Evolutionary conservation across 2,797 vertebrate genomes (phyloP), one percentile per base, ranked within the genome.

Genomic region (Hafferia zeledoni): DNA sequence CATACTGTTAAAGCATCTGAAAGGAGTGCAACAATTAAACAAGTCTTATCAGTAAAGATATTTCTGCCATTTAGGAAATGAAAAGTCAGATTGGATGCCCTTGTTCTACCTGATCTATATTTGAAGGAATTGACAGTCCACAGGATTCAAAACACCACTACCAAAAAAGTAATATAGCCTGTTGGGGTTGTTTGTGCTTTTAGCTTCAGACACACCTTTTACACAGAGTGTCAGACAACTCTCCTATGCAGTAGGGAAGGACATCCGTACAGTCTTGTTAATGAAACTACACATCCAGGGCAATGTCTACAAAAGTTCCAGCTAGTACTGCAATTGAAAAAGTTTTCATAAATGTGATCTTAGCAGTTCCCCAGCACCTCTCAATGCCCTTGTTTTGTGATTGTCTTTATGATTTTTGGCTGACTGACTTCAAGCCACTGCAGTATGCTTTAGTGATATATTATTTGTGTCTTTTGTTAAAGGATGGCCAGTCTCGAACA

Each of bases 401-500:
- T 43, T 95, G 43, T 64, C 78, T 35, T 65, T 88, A 14, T 85
- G 65, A 8, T 75, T 93, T 14, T 69, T 78, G 43, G 44, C 83
- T 92, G 82, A 59, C 81, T 43, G 50, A 57, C 68, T 83, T 87
- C 14, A 33, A 60, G 52, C 24, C 55, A 12, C 43, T 76, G 50
- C 55, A 44, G 5, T 10, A 19, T 47, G 55, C 6, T 47, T 61
- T 46, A 85, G 31, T n/a, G 63, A 39, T 75, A 44, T 68, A 65
- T 75, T 75, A 18, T 77, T 35, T 96, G 63, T 91, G 86, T 95
- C 80, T 95, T 67, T 77, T 90, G 78, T 89, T 95, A 91, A 96
- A 99, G 99, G 99, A 99, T 44, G 99, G 99, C 43, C 99, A 99
- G 98, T 99, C 99, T 57, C 98, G 99, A 97, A 99, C 99, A 91